Evolutionary conservation across 2,113 vertebrate species (phyloP), one percentile per base, ranked within the genome.

Genomic region (Notothenia coriiceps): DNA sequence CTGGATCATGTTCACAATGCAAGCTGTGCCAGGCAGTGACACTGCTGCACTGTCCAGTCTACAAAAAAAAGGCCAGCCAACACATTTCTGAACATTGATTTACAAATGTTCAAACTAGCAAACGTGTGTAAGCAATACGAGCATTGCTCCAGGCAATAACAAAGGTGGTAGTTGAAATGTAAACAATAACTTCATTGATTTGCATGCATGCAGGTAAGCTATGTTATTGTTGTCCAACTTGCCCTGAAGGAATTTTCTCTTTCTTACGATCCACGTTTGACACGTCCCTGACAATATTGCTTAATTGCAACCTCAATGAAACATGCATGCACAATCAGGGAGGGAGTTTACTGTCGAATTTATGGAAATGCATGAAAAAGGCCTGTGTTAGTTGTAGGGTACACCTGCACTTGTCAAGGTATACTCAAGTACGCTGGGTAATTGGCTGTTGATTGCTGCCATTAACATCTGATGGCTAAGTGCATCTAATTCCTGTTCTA

Each of bases 401-500:
- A 90, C 92, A 94, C 92, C 93, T 93, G 92, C 86, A 81, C 92
- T 92, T 93, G 92, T 95, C 92, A 93, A 91, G 89, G 91, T 92
- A 86, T 92, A 86, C 94, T 92, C 91, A 89, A 93, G 88, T 83
- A 90, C 76, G 64, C 66, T 0, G 86, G 90, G 90, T 94, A 94
- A 95, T 94, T 95, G 92, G 90, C 88, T 90, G 93, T 92, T 94
- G 92, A 94, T 94, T 94, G 92, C 89, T 90, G 90, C 92, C 93
- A 94, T 95, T 94, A 94, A 94, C 93, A 91, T 93, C 86, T 91
- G 90, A 94, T 88, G 91, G 91, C 92, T 91, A 92, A 95, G 91
- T 92, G 92, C 92, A 89, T 91, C 90, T 92, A 93, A 90, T 93
- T 94, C 93, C 89, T 93, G 94, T 92, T 94, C 92, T 91, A 93